Base-by-base conservation (phyloP, 1,140 invertebrate species). In the Bombus pyrosoma region DNA sequence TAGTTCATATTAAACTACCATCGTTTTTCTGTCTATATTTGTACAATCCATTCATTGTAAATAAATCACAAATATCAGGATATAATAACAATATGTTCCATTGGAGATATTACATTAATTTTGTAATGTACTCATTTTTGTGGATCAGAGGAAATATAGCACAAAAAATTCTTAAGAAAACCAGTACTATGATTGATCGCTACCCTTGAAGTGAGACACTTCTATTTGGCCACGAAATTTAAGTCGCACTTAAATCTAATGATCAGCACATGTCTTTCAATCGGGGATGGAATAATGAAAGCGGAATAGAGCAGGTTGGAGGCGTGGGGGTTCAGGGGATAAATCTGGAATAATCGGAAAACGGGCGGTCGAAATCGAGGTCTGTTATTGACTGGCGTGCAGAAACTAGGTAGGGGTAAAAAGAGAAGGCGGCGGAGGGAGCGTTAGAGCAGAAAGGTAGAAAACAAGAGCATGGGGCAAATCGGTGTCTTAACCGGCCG, bases 401-500 rank as follows among this genome's bases (percentile, higher is more conserved):
- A 72, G 53, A 77, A 87, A 18, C 32, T 72, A 73, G 32, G 34
- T 28, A 62, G 59, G 41, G 81, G 62, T 57, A 83, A 43, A 84
- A 73, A 82, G 76, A 86, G 68, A 76, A 74, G 68, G 62, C 82
- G 41, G 86, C 68, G 83, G 73, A 66, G 83, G 59, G 68, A 13
- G 87, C 15, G 87, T 75, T 39, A 53, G 75, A 43, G 78, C 59
- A 28, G 78, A 85, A 73, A 83, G 77, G 76, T 79, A 66, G 83
- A 76, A 78, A 87, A 87, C 83, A 76, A 87, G 83, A 80, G 77
- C 64, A 53, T 66, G 86, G 85, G 87, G 87, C 76, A 92, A 93
- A 93, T 92, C 92, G 91, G 90, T 93, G 91, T 94, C 94, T 95
- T 94, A 94, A 95, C 92, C 92, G 92, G 86, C 53, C 79, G 85